Evolutionary conservation across 2,888 invertebrate genomes (phyloP).

Genomic region (Epinotia bilunana): DNA sequence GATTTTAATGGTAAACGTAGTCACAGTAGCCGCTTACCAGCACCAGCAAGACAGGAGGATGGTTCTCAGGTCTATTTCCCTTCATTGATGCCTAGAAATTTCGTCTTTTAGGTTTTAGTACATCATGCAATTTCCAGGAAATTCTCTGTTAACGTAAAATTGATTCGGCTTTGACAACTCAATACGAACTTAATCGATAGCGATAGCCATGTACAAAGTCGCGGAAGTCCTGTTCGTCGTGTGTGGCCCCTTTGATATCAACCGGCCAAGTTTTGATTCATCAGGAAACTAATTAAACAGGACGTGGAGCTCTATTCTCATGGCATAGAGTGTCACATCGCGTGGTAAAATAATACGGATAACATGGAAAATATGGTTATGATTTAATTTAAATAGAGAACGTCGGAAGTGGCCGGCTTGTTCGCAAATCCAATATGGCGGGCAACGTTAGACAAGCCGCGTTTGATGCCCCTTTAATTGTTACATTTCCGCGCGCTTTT

Average conservation of each 20-base stretch:
- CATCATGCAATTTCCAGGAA: slow-evolving; percentile 8
- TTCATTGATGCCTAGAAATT: not conserved
- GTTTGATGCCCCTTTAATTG: slow-evolving; percentile 54
- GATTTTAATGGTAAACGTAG: not conserved
- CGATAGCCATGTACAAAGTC: slow-evolving; percentile 54
- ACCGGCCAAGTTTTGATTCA: slow-evolving; percentile 47
- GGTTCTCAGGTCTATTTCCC: not conserved
- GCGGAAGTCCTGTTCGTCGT: slow-evolving; percentile 64
- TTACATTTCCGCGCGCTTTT: slow-evolving; percentile 57
- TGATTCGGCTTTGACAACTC: slow-evolving; percentile 29
- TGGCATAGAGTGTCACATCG: slow-evolving; percentile 16
- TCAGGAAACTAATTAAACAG: slow-evolving; percentile 9
- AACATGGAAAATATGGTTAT: slow-evolving; percentile 47
- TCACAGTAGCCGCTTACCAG: not conserved
- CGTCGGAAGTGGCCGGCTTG: slow-evolving; percentile 50
- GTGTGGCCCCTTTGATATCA: slow-evolving; percentile 68
- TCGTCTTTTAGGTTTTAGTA: not conserved
- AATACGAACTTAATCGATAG: slow-evolving; percentile 49
- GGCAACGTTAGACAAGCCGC: slow-evolving; percentile 55
- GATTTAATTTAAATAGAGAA: slow-evolving; percentile 56
- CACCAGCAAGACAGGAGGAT: not conserved
- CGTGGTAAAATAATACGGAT: not conserved
- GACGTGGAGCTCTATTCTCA: slow-evolving; percentile 1
- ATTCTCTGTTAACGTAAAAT: slow-evolving; percentile 34
- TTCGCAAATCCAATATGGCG: slow-evolving; percentile 58